Base-by-base conservation (phyloP, 2,888 invertebrate species). In the Alcis repandata region DNA sequence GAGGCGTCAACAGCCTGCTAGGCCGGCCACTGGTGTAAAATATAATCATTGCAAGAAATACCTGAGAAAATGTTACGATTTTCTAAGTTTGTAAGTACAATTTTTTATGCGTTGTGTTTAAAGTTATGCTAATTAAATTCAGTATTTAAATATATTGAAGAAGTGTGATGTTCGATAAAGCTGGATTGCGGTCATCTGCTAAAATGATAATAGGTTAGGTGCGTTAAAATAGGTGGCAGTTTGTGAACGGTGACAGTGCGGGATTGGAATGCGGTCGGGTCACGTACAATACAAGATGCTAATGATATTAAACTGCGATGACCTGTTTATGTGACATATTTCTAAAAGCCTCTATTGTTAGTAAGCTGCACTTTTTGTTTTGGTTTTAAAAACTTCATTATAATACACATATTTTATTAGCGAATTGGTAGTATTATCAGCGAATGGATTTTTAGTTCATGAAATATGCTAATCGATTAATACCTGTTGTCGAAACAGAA, bases 1-100 rank as follows among this genome's bases (percentile, higher is more conserved):
- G 90, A 72, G 77, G 84, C 77, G 89, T 79, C 73, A 84, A 82
- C 87, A 86, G 73, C 70, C 74, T 63, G 73, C 60, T 79, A 77
- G 75, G 77, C 73, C 68, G 79, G 69, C 15, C 20, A 4, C 67
- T 49, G 48, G 57, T 19, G 46, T 57, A 60, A 64, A 69, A 43
- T 27, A 76, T 70, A 67, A 70, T 68, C 66, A 69, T 70, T 66
- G 61, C 63, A 67, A 69, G 57, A 73, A 73, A 70, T 68, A 65
- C 48, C 46, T 51, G 33, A 63, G 46, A 83, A 67, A 63, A 84
- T 86, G 84, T 77, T 79, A 69, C 77, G 73, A 60, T 73, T 72
- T 54, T 66, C 78, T 46, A 80, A 82, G 74, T 76, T 80, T 60
- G 89, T 89, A 79, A 88, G 89, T 89, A 80, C 63, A 22, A 32